Base-by-base conservation (phyloP, 2,113 vertebrate species). In the Phasianus colchicus region DNA sequence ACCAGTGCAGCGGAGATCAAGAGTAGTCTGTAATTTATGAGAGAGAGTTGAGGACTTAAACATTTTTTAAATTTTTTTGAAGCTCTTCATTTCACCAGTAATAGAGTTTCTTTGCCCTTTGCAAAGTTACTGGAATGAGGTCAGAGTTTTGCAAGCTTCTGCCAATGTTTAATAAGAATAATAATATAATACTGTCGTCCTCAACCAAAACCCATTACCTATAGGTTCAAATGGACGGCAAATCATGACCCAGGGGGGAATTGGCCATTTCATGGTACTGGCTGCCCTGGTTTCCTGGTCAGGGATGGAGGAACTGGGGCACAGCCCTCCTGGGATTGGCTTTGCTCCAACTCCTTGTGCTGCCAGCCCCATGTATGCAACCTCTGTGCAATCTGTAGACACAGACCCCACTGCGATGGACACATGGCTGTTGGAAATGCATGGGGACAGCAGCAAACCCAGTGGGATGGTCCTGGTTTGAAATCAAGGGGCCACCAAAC, bases 141-240 rank as follows among this genome's bases (percentile, higher is more conserved):
- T 96, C 85, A 88, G 70, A 75, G 64, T 93, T 90, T 92, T 93
- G 79, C 79, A 88, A 91, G 71, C 57, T 83, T 91, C 85, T 93
- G 95, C 82, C 85, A 95, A 73, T 4, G 1, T 69, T 89, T 91
- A 91, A 76, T 93, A 82, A 85, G 63, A 90, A 69, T 67, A 80
- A 90, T 90, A 92, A 90, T 86, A 65, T 80, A 94, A 87, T 75
- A 71, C n/a, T 36, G 24, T 84, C 52, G 30, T 81, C 64, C 65
- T 94, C 85, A 79, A 91, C 50, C 38, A 67, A 76, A 91, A 54
- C 34, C 57, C 74, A 93, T 93, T 87, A 87, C 57, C 52, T 60
- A 27, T 9, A 67, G 71, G 64, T 94, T 93, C 88, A 89, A 79
- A 72, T 22, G 63, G 78, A 88, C 78, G 74, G 48, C 66, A 91